phyloP scores from a whole-genome alignment of 1,140 invertebrate genomes.

The Sycobia sp. region DNA sequence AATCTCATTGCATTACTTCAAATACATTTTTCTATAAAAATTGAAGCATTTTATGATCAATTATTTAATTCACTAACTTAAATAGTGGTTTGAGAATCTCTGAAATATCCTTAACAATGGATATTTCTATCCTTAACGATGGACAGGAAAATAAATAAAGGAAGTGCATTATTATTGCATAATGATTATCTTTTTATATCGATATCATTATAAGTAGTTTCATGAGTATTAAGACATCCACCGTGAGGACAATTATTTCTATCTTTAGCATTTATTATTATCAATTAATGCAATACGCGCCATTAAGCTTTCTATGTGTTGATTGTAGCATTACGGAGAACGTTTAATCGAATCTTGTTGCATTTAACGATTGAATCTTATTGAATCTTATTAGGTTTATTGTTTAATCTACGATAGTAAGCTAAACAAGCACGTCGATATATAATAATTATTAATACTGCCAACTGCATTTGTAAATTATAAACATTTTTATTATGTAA shows the following conservation, averaged over 20 bases:
- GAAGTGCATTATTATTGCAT: no score
- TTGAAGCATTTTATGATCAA: no score
- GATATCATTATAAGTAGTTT: conserved; percentile 1
- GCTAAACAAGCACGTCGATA: conserved; percentile 13
- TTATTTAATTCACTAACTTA: no score
- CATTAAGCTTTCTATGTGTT: neutral
- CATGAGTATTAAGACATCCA: neutral
- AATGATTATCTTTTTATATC: no score
- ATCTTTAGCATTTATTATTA: neutral
- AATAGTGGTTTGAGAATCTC: no score
- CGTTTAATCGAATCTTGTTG: conserved; percentile 22
- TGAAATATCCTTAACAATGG: no score
- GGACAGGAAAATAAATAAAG: no score
- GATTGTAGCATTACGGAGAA: neutral
- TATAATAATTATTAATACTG: conserved; percentile 12
- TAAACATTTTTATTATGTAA: conserved; percentile 29
- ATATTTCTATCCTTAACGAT: no score
- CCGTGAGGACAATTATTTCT: neutral
- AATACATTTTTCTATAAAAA: no score
- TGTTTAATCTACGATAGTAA: conserved; percentile 1
- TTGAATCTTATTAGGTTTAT: conserved; percentile 37
- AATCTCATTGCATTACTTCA: no score
- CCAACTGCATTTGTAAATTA: conserved; percentile 36
- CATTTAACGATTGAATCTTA: conserved; percentile 37
- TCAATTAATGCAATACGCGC: neutral